Conservation (phyloP, 2,888 invertebrate species). For the Synanthedon andrenaeformis region DNA sequence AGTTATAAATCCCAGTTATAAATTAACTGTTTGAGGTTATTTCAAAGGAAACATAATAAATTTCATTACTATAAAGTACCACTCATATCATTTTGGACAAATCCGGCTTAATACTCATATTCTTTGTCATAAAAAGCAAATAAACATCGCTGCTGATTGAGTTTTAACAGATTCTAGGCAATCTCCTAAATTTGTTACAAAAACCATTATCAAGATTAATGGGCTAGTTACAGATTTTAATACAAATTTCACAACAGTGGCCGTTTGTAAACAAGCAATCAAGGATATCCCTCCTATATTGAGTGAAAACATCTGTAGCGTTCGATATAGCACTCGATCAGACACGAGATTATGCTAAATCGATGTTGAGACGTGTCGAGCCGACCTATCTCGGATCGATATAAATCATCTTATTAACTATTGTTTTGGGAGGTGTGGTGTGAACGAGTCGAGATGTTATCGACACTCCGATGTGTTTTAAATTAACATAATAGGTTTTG, state of each 20-base stretch:
- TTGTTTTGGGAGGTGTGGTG: conserved; percentile 71
- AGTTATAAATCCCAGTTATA: too few relatives aligned
- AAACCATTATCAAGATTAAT: too few relatives aligned
- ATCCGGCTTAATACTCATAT: too few relatives aligned
- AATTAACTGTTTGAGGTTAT: too few relatives aligned
- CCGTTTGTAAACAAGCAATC: background rate
- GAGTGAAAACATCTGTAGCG: conserved; percentile 50
- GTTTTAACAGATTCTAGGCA: too few relatives aligned
- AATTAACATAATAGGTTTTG: conserved; percentile 71
- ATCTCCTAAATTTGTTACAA: too few relatives aligned
- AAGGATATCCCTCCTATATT: conserved; percentile 8
- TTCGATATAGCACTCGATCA: conserved; percentile 59
- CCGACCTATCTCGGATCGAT: conserved; percentile 60
- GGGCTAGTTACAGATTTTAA: too few relatives aligned
- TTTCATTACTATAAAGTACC: too few relatives aligned
- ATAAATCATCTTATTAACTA: conserved; percentile 71
- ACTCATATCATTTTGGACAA: too few relatives aligned
- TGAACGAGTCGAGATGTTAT: conserved; percentile 64
- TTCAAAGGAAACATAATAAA: too few relatives aligned
- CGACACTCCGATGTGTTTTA: conserved; percentile 64
- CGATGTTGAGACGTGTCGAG: conserved; percentile 65
- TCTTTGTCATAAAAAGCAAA: too few relatives aligned
- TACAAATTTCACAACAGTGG: background rate
- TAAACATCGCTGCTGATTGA: too few relatives aligned
- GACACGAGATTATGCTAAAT: conserved; percentile 65